Base-by-base conservation (phyloP, 2,888 invertebrate genomes). In the Apamea anceps region DNA sequence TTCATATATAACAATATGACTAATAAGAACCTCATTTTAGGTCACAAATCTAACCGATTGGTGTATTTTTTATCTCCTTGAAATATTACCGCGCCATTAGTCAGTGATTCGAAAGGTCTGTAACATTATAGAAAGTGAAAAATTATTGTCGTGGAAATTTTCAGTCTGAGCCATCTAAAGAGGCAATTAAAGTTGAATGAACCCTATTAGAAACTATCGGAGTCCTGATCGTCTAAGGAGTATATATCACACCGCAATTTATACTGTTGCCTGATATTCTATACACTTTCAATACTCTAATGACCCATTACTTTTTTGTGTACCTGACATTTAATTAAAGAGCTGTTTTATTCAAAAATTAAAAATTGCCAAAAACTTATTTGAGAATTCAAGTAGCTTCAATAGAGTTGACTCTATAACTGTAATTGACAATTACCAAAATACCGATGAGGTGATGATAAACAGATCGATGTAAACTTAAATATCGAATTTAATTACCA, bases 101-200 rank as follows among this genome's bases (percentile, higher is more conserved):
- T 80, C 85, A 78, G 71, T 81, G 77, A 85, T 80, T 80, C 72
- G 80, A 80, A 87, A 80, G 67, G 68, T 74, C 85, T 87, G 72
- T 73, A 81, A 83, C 74, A 63, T 87, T 82, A 87, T 82, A 82
- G 85, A 82, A 90, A 87, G 89, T 86, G 86, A 87, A 89, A 89
- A 90, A 86, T 86, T 84, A 89, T 51, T 85, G 82, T 84, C 72
- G 81, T 88, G 72, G 89, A 87, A 84, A 86, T 75, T 81, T 83
- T 84, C 79, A 77, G 81, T 87, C 81, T 81, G 81, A 74, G 60
- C 81, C 51, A 78, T 86, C 84, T 89, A 87, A 89, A 79, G 82
- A 90, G 82, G 76, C 82, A 89, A 87, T 85, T 86, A 89, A 85
- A 87, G 88, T 87, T 89, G 86, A 90, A 86, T 86, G 90, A 89